Evolutionary conservation across 2,797 vertebrate species (phyloP).

Genomic region (Pipistrellus pygmaeus): DNA sequence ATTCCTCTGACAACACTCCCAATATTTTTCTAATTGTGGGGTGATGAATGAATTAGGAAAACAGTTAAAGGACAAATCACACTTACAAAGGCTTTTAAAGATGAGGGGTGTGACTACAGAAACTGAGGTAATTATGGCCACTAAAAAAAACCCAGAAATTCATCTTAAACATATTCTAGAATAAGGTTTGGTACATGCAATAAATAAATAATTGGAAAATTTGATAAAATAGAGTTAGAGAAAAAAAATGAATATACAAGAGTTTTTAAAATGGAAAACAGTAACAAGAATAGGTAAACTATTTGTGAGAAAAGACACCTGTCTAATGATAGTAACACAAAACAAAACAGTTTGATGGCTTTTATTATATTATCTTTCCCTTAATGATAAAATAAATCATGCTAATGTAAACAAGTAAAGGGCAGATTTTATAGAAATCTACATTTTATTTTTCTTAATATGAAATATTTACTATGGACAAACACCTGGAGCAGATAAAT

Average conservation of each 20-base stretch:
- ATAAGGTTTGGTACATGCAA: background rate
- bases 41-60: constrained; percentile 59
- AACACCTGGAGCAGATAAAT: constrained; percentile 1
- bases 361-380: background rate
- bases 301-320: background rate
- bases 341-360: background rate
- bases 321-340: background rate
- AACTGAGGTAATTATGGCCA: background rate
- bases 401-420: background rate
- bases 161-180: constrained; percentile 18
- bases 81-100: background rate
- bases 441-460: background rate
- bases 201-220: background rate
- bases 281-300: background rate
- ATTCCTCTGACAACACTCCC: background rate
- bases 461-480: constrained; percentile 28
- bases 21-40: constrained; percentile 49
- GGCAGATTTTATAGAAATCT: background rate
- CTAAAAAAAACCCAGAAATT: background rate
- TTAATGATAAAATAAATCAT: constrained; percentile 24
- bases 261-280: constrained; percentile 7
- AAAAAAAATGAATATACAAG: background rate
- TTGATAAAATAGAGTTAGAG: background rate
- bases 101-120: background rate
- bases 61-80: constrained; percentile 3